phyloP scores from a whole-genome alignment of 2,888 invertebrate genomes.

The Uropetala carovei region DNA sequence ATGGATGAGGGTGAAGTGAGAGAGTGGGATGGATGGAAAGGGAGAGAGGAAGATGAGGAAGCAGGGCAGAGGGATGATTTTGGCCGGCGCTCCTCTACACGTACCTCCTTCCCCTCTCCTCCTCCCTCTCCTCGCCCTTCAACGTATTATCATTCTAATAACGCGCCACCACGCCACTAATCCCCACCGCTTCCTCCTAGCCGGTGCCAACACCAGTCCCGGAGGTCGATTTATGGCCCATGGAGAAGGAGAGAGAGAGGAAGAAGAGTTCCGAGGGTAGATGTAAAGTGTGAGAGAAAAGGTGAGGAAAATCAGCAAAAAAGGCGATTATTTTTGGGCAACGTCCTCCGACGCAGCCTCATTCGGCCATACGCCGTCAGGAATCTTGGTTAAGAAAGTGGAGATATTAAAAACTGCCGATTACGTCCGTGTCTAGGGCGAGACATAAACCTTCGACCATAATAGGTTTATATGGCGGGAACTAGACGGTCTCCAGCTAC shows the following conservation, averaged over 20 bases:
- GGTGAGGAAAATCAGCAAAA: background rate
- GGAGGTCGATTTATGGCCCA: constrained; percentile 37
- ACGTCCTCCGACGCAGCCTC: background rate
- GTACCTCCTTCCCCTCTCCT: background rate
- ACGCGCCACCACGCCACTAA: background rate
- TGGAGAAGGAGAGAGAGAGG: constrained; percentile 17
- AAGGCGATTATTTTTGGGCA: constrained; percentile 13
- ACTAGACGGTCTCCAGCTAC: background rate
- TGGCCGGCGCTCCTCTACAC: no score
- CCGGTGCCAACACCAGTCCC: constrained; percentile 32
- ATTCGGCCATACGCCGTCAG: background rate
- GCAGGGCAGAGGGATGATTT: no score
- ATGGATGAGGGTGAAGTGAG: background rate
- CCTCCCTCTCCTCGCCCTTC: no score
- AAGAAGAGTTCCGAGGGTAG: background rate
- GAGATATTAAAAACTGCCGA: background rate
- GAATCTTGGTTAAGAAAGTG: background rate
- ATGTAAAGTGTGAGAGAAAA: background rate
- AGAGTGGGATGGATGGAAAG: background rate
- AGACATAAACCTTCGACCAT: background rate
- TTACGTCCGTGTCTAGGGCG: background rate
- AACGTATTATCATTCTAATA: background rate
- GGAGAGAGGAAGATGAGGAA: background rate
- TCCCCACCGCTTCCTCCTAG: constrained; percentile 9
- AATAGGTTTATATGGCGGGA: background rate